Percentiles rank a stretch among this genome's conserved stretches.
Conservation (phyloP, 2,888 invertebrate genomes). For the Ennomos quercinarius region DNA sequence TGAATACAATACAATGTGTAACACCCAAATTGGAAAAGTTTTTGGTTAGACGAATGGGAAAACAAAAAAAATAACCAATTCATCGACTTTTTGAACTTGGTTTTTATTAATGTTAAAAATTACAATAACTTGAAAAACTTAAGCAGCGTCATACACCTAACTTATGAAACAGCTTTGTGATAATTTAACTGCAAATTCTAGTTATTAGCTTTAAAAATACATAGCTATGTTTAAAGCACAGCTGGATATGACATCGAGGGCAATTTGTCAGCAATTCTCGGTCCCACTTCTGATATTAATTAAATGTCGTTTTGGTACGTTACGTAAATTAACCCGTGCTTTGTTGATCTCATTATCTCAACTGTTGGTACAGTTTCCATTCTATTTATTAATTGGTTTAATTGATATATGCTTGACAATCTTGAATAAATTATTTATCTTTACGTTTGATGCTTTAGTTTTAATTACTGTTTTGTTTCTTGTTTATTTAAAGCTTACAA, state of each 20-base stretch:
- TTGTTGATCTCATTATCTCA: conserved; percentile 28
- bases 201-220: conserved; percentile 36
- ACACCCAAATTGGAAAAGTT: too few species aligned
- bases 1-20: too few species aligned
- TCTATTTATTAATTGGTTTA: conserved; percentile 1
- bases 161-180: too few species aligned
- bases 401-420: neutral
- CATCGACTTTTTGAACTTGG: too few species aligned
- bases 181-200: conserved; percentile 7
- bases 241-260: conserved; percentile 68
- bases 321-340: conserved; percentile 63
- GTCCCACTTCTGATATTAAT: conserved; percentile 72
- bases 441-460: too few species aligned
- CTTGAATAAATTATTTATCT: neutral
- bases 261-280: conserved; percentile 71
- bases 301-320: conserved; percentile 72
- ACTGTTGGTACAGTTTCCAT: conserved; percentile 16
- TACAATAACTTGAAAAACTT: too few species aligned
- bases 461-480: too few species aligned
- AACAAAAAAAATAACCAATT: too few species aligned
- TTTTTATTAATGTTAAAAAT: too few species aligned
- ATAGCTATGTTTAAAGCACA: conserved; percentile 43
- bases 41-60: too few species aligned
- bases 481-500: too few species aligned
- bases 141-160: too few species aligned